Evolutionary conservation across 2,113 vertebrate species (phyloP), one percentile per base, ranked within the genome.

Genomic region (Isurus oxyrinchus): DNA sequence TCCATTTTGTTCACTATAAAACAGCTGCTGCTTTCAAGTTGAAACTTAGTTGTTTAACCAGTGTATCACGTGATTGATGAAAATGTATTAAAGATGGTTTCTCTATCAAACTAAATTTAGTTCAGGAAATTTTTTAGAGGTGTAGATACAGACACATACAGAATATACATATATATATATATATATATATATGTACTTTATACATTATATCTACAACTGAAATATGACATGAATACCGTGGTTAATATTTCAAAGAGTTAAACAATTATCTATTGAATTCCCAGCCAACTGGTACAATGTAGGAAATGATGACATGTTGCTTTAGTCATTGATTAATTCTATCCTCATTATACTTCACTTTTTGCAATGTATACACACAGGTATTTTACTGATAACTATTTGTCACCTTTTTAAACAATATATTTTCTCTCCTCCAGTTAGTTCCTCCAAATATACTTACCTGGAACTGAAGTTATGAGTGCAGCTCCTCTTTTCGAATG

Each of bases 1-100:
- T 98, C 97, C 98, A 98, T 98, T 99, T 99, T 98, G 98, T 98
- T 98, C 98, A 97, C 98, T 97, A 98, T 98, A 98, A 98, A 98
- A 98, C 98, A 98, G 98, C 98, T 98, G 98, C 98, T 98, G 97
- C 98, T 98, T 97, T 96, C 96, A 96, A 97, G 97, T 96, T 98
- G 97, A 97, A 98, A 96, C 97, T 97, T 97, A 97, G 97, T 98
- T 98, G 98, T 98, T 98, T 97, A 97, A 96, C 97, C 94, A 5
- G 96, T 97, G 97, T 97, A 98, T 98, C 76, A 0, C 98, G 98
- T 98, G 98, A 98, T 98, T 97, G n/a, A 63, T 94, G 90, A 94
- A 94, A 94, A 94, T 23, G 19, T 40, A 94, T 94, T 63, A 94
- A 72, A 72, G 44, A 72, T 35, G 55, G 40, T 49, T 69, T 76